Evolutionary conservation across 2,888 invertebrate species (phyloP).

Genomic region (Melangyna quadrimaculata): DNA sequence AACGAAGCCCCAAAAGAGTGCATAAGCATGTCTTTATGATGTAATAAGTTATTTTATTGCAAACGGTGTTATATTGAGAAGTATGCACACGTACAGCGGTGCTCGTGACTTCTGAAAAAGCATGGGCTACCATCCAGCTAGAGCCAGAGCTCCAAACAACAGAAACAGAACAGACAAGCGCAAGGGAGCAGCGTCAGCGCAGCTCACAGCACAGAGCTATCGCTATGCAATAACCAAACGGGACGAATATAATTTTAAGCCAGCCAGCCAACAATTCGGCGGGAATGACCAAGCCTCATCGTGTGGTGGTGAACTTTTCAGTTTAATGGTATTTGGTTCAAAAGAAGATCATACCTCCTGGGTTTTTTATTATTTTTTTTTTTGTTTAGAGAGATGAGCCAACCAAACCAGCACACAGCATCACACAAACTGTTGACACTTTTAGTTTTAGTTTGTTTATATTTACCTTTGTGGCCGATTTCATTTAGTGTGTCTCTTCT

Average conservation of each 20-base stretch:
- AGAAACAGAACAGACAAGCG: conserved; percentile 6
- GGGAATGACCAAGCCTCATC: conserved; percentile 71
- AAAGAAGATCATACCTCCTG: conserved; percentile 45
- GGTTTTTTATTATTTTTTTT: not conserved
- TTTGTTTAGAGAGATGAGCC: conserved; percentile 36
- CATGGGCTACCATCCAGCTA: conserved; percentile 40
- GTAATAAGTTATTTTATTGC: conserved; percentile 72
- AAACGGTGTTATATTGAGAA: conserved; percentile 71
- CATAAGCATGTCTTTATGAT: conserved; percentile 72
- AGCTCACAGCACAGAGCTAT: not conserved
- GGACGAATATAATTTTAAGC: conserved; percentile 57
- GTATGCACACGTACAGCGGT: conserved; percentile 67
- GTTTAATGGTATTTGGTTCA: conserved; percentile 68
- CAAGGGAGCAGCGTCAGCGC: conserved; percentile 17
- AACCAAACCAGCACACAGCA: not conserved
- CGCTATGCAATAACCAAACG: conserved; percentile 42
- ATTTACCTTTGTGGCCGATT: conserved; percentile 36
- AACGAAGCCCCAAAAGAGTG: conserved; percentile 68
- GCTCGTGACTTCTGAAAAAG: conserved; percentile 68
- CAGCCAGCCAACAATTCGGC: conserved; percentile 52
- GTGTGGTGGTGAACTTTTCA: conserved; percentile 70
- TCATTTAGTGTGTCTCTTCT: conserved; percentile 14
- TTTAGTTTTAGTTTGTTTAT: conserved; percentile 40
- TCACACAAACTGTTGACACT: conserved; percentile 65
- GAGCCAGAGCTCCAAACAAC: not conserved